A percentile compares a stretch with the other conserved stretches of the same genome.
Conservation (phyloP, 2,113 vertebrate species). For the Indri indri region DNA sequence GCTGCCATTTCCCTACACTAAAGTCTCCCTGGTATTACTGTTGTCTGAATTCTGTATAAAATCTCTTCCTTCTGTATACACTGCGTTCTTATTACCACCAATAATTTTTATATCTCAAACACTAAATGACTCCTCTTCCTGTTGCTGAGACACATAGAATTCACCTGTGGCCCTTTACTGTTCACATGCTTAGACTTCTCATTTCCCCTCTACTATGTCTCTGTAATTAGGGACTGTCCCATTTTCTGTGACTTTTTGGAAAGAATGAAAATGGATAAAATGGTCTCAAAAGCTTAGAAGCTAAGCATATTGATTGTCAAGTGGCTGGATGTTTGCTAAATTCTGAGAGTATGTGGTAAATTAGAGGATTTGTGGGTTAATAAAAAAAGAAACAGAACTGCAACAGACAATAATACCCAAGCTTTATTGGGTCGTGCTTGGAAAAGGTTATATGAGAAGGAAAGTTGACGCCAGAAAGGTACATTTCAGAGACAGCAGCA, state of each 20-base stretch:
- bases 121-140: not conserved
- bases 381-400: not conserved
- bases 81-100: not conserved
- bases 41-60: not conserved
- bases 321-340: not conserved
- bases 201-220: not conserved
- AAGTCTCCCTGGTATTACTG: not conserved
- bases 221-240: not conserved
- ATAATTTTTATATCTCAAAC: constrained; percentile 30
- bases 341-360: not conserved
- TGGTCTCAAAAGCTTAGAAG: not conserved
- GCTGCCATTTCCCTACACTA: not conserved
- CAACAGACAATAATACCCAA: not conserved
- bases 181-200: not conserved
- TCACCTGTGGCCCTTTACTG: not conserved
- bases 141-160: not conserved
- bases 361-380: not conserved
- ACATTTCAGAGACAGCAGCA: not conserved
- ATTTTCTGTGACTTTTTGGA: not conserved
- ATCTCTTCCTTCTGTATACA: not conserved
- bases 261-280: not conserved
- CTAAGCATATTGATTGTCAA: not conserved
- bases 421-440: not conserved
- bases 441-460: not conserved
- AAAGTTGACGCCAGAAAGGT: not conserved